Percentiles rank a stretch among this genome's conserved stretches.
Evolutionary conservation across 2,888 invertebrate genomes (phyloP).

Genomic region (Meiosimyza decipiens): DNA sequence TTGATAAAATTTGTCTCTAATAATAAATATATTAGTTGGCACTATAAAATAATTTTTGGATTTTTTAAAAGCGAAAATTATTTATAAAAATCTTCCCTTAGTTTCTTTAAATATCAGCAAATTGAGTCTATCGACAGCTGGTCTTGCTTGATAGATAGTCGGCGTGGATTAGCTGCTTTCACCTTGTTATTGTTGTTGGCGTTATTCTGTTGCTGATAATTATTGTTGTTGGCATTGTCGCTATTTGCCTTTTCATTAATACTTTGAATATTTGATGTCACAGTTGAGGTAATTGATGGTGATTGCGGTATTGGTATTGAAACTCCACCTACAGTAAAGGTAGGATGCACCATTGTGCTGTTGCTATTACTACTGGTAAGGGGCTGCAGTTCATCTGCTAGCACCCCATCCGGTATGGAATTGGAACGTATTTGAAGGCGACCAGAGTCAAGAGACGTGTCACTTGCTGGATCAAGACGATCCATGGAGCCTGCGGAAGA

Average conservation of each 20-base stretch:
- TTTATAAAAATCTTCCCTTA: constrained; percentile 7
- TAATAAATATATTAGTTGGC: too few relatives aligned
- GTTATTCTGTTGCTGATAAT: constrained; percentile 42
- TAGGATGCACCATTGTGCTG: constrained; percentile 45
- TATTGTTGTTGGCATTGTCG: constrained; percentile 56
- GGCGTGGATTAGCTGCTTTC: constrained; percentile 56
- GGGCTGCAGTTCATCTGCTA: constrained; percentile 61
- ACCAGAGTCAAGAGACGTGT: constrained; percentile 65
- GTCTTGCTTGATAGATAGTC: constrained; percentile 66
- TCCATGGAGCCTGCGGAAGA: constrained; percentile 65
- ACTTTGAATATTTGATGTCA: constrained; percentile 61
- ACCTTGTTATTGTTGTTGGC: constrained; percentile 41
- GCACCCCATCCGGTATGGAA: constrained; percentile 65
- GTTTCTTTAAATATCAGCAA: constrained; percentile 62
- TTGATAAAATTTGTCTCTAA: too few relatives aligned
- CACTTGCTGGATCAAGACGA: constrained; percentile 66
- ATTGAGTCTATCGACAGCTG: constrained; percentile 66
- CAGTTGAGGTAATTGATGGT: constrained; percentile 45
- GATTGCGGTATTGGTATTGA: constrained; percentile 52
- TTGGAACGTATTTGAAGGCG: constrained; percentile 64
- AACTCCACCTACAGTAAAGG: constrained; percentile 59
- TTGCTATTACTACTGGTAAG: constrained; percentile 53
- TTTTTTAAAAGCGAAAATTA: too few relatives aligned
- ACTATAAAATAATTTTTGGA: too few relatives aligned
- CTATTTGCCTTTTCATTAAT: constrained; percentile 64